Evolutionary conservation across 2,888 invertebrate genomes (phyloP).

Genomic region (Apodemia mormo): DNA sequence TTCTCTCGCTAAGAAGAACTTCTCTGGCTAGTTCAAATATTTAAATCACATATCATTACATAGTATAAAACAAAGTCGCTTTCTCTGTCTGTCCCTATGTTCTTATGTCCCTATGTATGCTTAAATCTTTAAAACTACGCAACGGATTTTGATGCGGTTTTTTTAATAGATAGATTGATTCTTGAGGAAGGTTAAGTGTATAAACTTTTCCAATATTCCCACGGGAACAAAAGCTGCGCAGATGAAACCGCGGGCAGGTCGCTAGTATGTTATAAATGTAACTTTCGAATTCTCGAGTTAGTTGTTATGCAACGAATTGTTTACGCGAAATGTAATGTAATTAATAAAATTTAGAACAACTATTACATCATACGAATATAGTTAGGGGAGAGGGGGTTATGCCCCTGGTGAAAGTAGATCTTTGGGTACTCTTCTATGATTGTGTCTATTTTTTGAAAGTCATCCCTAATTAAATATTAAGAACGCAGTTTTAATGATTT

Average conservation of each 20-base stretch:
- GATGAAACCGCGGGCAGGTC: too few relatives aligned
- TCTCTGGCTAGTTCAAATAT: not conserved
- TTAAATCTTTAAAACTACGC: too few relatives aligned
- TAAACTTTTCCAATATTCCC: too few relatives aligned
- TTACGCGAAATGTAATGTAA: conserved; percentile 14
- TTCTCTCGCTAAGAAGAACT: not conserved
- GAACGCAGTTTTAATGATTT: too few relatives aligned
- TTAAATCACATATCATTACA: not conserved
- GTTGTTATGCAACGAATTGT: conserved; percentile 1
- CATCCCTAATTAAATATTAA: not conserved
- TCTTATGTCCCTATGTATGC: too few relatives aligned
- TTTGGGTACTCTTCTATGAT: not conserved
- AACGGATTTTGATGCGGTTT: too few relatives aligned
- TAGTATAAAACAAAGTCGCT: too few relatives aligned
- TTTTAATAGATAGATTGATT: too few relatives aligned
- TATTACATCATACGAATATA: not conserved
- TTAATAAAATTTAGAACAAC: conserved; percentile 16
- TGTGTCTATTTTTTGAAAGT: not conserved
- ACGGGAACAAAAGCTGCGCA: too few relatives aligned
- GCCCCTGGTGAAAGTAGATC: not conserved
- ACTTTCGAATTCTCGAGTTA: conserved; percentile 12
- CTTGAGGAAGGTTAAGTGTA: too few relatives aligned
- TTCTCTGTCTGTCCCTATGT: too few relatives aligned
- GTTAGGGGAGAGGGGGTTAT: not conserved
- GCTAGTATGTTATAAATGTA: not conserved